phyloP scores from a whole-genome alignment of 2,888 invertebrate genomes.

The Trachelus iudaicus region DNA sequence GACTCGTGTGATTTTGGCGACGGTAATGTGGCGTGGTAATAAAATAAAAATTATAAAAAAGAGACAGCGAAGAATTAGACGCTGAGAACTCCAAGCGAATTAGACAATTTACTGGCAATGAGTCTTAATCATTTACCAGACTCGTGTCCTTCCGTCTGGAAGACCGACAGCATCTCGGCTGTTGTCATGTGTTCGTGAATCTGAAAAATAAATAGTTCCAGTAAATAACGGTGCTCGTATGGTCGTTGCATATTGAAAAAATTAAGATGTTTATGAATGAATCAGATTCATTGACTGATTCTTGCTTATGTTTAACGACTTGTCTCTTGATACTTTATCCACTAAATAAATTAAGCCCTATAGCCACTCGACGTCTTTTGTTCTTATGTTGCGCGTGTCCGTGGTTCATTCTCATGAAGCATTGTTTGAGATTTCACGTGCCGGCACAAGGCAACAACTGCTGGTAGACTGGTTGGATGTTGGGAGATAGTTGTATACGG shows the following conservation, averaged over 20 bases:
- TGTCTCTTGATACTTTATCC: not conserved
- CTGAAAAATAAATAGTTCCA: conserved; percentile 69
- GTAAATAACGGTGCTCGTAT: not conserved
- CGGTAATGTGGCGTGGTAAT: not conserved
- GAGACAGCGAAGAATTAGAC: not conserved
- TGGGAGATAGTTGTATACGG: not conserved
- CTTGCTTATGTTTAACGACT: not conserved
- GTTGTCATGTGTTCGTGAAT: conserved; percentile 90
- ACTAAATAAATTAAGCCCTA: not conserved
- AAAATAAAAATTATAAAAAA: not conserved
- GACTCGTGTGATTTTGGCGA: not conserved
- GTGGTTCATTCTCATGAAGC: not conserved
- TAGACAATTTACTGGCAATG: not conserved
- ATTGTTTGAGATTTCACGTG: not conserved
- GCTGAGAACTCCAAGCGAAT: not conserved
- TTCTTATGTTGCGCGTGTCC: not conserved
- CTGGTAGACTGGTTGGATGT: not conserved
- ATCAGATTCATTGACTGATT: not conserved
- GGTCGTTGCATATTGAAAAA: not conserved
- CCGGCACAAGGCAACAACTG: not conserved
- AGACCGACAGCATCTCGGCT: conserved; percentile 83
- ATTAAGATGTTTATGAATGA: not conserved
- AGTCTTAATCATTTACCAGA: conserved; percentile 67
- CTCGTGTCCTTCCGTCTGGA: conserved; percentile 83
- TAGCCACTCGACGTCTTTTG: not conserved